Base-by-base conservation (phyloP, 2,113 vertebrate genomes). In the Nesogale talazaci region DNA sequence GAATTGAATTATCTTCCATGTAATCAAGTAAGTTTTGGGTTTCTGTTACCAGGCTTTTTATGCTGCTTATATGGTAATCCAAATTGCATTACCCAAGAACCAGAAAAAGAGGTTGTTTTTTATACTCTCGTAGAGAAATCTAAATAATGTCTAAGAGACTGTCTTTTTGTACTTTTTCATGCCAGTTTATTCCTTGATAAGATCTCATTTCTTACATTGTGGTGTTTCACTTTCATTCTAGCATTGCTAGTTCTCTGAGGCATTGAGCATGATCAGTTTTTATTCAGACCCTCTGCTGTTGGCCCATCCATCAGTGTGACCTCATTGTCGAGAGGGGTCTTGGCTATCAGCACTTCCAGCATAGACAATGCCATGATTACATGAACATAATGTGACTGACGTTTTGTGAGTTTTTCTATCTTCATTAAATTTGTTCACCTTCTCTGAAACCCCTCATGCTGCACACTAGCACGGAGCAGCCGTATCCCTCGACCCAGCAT, bases 401-500 rank as follows among this genome's bases (percentile, higher is more conserved):
- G 89, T 97, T 90, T 97, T 98, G 86, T 97, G 97, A 98, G 98
- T 97, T 97, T 97, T 92, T 98, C 98, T 98, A 98, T 98, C 98
- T 98, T 98, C 99, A 98, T 98, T 99, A 99, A 99, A 99, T 97
- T 98, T 99, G 98, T 99, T 99, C 98, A 98, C 98, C 99, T 98
- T 98, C 98, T 99, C 98, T 99, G 98, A 99, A 98, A 99, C 99
- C 98, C 98, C 98, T 98, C 99, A 98, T 99, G 98, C 99, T 98
- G 98, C 99, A 99, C 98, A 98, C 99, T 99, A 99, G 99, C 99
- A 98, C 99, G 99, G 99, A 99, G 99, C 99, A 99, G 99, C 98
- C 99, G 99, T 97, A 99, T 99, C 97, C 99, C 99, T 96, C 99
- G 99, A 96, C 99, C 99, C 98, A 99, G 99, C 99, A 99, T 99